Percentiles rank a stretch among this genome's conserved stretches.
phyloP scores from a whole-genome alignment of 37 sponge, comb jelly and placozoan species.

The Amphimedon queenslandica region DNA sequence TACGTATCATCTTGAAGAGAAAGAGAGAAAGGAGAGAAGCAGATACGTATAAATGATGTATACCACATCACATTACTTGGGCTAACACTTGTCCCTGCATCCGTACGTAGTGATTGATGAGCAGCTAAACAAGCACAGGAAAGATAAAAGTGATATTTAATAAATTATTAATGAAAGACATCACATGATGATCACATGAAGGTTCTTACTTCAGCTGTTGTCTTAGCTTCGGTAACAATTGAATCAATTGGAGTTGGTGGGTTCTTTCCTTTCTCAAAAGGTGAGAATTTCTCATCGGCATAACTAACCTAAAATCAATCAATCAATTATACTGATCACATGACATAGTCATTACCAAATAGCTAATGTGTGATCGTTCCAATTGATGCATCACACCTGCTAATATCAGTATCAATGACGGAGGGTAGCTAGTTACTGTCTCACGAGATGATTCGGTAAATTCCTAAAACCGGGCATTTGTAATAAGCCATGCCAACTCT shows the following conservation, averaged over 20 bases:
- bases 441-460: slow-evolving; percentile 46
- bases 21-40: neutral
- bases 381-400: slow-evolving; percentile 83
- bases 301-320: slow-evolving; percentile 23
- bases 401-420: slow-evolving; percentile 79
- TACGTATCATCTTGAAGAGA: slow-evolving; percentile 89
- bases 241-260: slow-evolving; percentile 53
- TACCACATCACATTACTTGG: too few relatives aligned
- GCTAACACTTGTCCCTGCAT: slow-evolving; percentile 74
- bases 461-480: slow-evolving; percentile 23
- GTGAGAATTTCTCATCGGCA: slow-evolving; percentile 82
- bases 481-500: too few relatives aligned
- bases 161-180: too few relatives aligned
- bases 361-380: slow-evolving; percentile 77
- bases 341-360: slow-evolving; percentile 28
- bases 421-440: slow-evolving; percentile 49
- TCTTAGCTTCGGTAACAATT: slow-evolving; percentile 48
- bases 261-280: slow-evolving; percentile 39
- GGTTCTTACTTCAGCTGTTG: slow-evolving; percentile 55
- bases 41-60: too few relatives aligned
- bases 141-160: neutral
- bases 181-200: neutral
- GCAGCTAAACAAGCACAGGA: slow-evolving; percentile 17
- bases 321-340: too few relatives aligned
- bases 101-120: slow-evolving; percentile 74